Percentiles rank a stretch among this genome's conserved stretches.
phyloP scores from a whole-genome alignment of 2,888 invertebrate genomes.

The Hirtodrosophila cameraria region DNA sequence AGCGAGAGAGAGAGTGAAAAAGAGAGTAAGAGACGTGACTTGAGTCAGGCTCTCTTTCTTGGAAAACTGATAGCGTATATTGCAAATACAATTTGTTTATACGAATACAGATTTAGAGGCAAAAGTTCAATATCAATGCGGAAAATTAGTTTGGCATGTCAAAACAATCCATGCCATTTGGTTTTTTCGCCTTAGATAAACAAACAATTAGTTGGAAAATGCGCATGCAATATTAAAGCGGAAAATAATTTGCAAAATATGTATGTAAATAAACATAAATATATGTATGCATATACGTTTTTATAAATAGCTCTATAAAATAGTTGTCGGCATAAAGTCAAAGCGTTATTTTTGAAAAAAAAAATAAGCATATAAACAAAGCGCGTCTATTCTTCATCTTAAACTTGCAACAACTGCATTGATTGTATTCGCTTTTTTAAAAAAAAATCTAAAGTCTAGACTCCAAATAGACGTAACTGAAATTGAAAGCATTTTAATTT shows the following conservation, averaged over 20 bases:
- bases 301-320: conserved; percentile 39
- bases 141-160: conserved; percentile 55
- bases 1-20: conserved; percentile 1
- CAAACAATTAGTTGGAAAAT: conserved; percentile 68
- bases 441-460: background rate
- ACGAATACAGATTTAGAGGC: conserved; percentile 2
- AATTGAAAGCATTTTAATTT: conserved; percentile 36
- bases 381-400: conserved; percentile 48
- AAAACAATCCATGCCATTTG: conserved; percentile 66
- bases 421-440: conserved; percentile 11
- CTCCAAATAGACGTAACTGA: conserved; percentile 3
- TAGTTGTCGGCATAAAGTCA: conserved; percentile 50
- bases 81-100: conserved; percentile 25
- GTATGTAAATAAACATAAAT: conserved; percentile 15
- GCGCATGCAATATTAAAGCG: conserved; percentile 56
- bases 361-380: conserved; percentile 38
- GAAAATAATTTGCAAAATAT: conserved; percentile 28
- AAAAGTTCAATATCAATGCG: conserved; percentile 63
- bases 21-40: no score
- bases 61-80: conserved; percentile 14
- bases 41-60: background rate
- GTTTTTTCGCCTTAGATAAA: conserved; percentile 53
- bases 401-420: conserved; percentile 20
- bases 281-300: background rate
- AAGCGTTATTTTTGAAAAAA: conserved; percentile 31